Conservation (phyloP, 2,113 vertebrate genomes). For the Trematomus loennbergii region DNA sequence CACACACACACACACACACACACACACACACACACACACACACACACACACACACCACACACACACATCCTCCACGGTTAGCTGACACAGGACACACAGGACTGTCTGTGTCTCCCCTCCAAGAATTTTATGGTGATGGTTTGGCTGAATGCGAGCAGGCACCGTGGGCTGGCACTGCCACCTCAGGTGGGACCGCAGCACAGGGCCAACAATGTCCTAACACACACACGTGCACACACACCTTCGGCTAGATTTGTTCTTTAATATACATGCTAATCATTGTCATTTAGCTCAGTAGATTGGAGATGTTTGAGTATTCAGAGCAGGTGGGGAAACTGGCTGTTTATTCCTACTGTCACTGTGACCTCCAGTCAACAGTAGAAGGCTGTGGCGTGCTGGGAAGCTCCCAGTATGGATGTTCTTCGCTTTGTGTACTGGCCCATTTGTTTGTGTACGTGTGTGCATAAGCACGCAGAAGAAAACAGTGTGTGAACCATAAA, state of each 20-base stretch:
- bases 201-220: slow-evolving; percentile 48
- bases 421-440: slow-evolving; percentile 17
- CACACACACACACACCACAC: no score
- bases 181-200: slow-evolving; percentile 70
- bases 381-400: slow-evolving; percentile 50
- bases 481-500: slow-evolving; percentile 41
- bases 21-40: no score
- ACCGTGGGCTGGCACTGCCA: slow-evolving; percentile 59
- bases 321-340: slow-evolving; percentile 58
- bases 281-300: slow-evolving; percentile 46
- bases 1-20: slow-evolving; percentile 51
- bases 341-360: slow-evolving; percentile 36
- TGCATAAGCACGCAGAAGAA: slow-evolving; percentile 22
- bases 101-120: slow-evolving; percentile 73
- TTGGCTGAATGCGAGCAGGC: slow-evolving; percentile 72
- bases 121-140: slow-evolving; percentile 77
- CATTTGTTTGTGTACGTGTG: slow-evolving; percentile 22
- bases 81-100: slow-evolving; percentile 72
- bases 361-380: slow-evolving; percentile 26
- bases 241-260: slow-evolving; percentile 28
- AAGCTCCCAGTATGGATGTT: slow-evolving; percentile 54
- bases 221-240: slow-evolving; percentile 10
- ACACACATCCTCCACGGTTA: slow-evolving; percentile 56
- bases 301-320: slow-evolving; percentile 32
- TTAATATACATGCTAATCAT: slow-evolving; percentile 63